These are phyloP conservation scores for Eilema depressum DNA, from an alignment of 2,888 invertebrate genomes.

Conservation along the genomic window DNA sequence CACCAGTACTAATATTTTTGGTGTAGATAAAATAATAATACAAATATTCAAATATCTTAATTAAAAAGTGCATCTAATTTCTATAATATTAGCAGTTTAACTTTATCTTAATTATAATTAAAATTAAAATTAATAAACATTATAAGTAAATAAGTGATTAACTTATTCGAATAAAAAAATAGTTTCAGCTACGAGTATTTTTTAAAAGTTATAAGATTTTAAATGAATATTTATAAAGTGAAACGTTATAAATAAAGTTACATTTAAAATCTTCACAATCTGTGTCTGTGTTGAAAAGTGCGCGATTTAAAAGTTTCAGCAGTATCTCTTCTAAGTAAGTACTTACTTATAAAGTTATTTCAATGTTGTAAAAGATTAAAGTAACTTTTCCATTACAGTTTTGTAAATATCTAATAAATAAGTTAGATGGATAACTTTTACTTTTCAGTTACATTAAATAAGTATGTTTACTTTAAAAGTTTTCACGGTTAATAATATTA, in stretches of 20 bases:
- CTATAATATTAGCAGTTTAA: neutral
- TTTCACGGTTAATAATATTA: too few species aligned
- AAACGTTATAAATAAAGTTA: neutral
- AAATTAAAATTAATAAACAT: neutral
- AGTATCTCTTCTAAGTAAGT: slow-evolving; percentile 19
- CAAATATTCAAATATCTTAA: neutral
- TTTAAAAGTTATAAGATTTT: neutral
- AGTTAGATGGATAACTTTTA: neutral
- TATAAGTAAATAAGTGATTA: neutral
- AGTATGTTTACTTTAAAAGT: neutral
- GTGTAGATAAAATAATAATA: too few species aligned
- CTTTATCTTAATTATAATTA: neutral
- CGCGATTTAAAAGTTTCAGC: slow-evolving; percentile 27
- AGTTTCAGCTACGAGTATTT: neutral
- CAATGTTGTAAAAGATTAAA: slow-evolving; percentile 7
- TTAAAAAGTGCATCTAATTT: neutral
- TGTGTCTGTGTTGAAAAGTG: slow-evolving; percentile 30
- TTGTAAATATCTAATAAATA: neutral
- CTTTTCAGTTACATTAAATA: neutral
- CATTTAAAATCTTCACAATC: neutral
- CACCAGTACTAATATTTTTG: neutral
- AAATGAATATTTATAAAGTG: neutral
- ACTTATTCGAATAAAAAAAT: neutral
- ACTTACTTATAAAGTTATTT: slow-evolving; percentile 28
- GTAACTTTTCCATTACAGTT: slow-evolving; percentile 10